phyloP scores from a whole-genome alignment of 2,113 vertebrate genomes.

The Dromaius novaehollandiae region DNA sequence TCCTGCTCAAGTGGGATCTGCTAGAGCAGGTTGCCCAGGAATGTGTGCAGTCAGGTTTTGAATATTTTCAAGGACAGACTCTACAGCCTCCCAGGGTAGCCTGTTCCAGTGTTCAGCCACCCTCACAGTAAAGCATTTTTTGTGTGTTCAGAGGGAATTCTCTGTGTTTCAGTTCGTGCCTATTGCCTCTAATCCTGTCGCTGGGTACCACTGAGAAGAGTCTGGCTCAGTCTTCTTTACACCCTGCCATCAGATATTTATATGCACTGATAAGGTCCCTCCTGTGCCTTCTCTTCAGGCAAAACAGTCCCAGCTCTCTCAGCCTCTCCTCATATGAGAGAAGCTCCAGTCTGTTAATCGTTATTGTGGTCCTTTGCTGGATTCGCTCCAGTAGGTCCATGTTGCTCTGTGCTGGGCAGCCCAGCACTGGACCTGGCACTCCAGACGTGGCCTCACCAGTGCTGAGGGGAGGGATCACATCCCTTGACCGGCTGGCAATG shows the following conservation, averaged over 20 bases:
- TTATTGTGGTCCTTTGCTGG: neutral
- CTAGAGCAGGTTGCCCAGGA: neutral
- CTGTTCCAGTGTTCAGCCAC: neutral
- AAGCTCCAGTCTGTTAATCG: neutral
- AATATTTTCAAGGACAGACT: too few species aligned
- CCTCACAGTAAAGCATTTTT: neutral
- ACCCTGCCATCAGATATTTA: neutral
- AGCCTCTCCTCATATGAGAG: neutral
- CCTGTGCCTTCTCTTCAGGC: neutral
- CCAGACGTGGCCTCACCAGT: too few species aligned
- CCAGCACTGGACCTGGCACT: too few species aligned
- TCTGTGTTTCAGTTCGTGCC: neutral
- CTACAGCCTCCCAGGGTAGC: neutral
- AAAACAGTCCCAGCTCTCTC: neutral
- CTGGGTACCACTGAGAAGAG: neutral
- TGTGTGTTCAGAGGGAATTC: neutral
- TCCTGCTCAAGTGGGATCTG: too few species aligned
- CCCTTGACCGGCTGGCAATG: too few species aligned
- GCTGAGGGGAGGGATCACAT: too few species aligned
- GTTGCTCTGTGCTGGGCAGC: neutral
- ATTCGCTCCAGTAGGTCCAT: neutral
- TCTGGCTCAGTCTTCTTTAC: neutral
- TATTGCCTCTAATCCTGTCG: neutral
- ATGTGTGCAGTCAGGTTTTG: neutral
- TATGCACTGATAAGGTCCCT: neutral